Conservation (phyloP, 92 coral and sea anemone genomes). For the Bergia puertoricense region DNA sequence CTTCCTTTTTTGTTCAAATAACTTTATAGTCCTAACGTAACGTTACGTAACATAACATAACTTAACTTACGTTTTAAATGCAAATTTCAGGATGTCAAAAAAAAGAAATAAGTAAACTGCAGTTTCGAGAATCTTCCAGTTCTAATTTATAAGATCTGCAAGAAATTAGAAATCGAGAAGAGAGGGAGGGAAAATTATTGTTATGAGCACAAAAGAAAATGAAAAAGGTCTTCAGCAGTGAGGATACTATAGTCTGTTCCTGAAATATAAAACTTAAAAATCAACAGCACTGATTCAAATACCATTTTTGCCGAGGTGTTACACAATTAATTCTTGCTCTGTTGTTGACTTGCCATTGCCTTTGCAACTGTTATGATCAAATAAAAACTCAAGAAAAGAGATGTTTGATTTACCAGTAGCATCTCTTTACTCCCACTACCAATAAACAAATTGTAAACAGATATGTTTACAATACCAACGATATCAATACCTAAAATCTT, state of each 20-base stretch:
- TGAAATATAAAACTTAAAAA: neutral
- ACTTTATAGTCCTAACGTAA: too few relatives aligned
- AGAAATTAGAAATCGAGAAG: neutral
- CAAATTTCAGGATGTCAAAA: too few relatives aligned
- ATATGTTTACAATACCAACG: neutral
- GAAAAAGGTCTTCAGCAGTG: neutral
- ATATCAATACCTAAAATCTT: neutral
- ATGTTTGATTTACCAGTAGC: neutral
- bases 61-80: too few relatives aligned
- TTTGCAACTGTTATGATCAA: neutral
- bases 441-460: neutral
- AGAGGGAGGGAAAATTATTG: conserved; percentile 1
- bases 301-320: neutral
- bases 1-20: too few relatives aligned
- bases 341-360: too few relatives aligned
- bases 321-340: neutral
- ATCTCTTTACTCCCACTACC: neutral
- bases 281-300: neutral
- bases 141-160: too few relatives aligned
- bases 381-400: neutral
- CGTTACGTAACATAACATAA: too few relatives aligned
- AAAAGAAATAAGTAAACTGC: neutral
- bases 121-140: too few relatives aligned
- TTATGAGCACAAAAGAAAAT: neutral
- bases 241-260: neutral